These are phyloP conservation scores for Chelonoidis abingdonii DNA, from an alignment of 2,113 vertebrate species.

Conservation along the genomic window DNA sequence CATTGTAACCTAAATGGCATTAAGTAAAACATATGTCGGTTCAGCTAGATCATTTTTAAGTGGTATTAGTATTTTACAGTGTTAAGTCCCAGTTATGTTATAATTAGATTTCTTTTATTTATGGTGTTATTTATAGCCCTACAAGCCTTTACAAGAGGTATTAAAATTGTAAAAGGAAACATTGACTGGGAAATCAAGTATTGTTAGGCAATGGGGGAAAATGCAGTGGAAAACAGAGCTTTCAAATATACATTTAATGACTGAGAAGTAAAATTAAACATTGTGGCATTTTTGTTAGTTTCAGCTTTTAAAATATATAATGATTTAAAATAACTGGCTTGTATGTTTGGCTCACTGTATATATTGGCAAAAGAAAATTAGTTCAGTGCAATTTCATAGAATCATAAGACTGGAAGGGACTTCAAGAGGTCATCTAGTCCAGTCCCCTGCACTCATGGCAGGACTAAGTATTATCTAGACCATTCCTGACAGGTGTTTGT, in stretches of 20 bases:
- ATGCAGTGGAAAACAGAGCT: background rate
- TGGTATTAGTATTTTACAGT: background rate
- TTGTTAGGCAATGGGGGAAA: background rate
- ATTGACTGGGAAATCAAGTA: background rate
- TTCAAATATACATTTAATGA: background rate
- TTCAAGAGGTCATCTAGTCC: no score
- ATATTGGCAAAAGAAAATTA: background rate
- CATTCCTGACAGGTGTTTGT: no score
- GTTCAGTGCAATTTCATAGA: background rate
- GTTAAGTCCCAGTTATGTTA: background rate
- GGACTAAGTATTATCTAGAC: no score
- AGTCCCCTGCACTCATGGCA: no score
- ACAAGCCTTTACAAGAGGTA: background rate
- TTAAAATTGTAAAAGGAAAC: background rate
- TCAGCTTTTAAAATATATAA: background rate
- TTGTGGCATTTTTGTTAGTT: background rate
- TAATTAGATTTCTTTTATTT: slow-evolving; percentile 32
- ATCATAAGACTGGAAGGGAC: no score
- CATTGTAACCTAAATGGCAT: slow-evolving; percentile 18
- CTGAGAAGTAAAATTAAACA: fast-evolving
- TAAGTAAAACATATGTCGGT: background rate
- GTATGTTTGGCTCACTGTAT: background rate
- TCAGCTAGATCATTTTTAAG: background rate
- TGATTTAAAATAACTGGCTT: background rate
- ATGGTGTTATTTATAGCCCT: background rate